A percentile compares a stretch with the other conserved stretches of the same genome.
phyloP scores from a whole-genome alignment of 2,888 invertebrate genomes.

The Carterocephalus palaemon region DNA sequence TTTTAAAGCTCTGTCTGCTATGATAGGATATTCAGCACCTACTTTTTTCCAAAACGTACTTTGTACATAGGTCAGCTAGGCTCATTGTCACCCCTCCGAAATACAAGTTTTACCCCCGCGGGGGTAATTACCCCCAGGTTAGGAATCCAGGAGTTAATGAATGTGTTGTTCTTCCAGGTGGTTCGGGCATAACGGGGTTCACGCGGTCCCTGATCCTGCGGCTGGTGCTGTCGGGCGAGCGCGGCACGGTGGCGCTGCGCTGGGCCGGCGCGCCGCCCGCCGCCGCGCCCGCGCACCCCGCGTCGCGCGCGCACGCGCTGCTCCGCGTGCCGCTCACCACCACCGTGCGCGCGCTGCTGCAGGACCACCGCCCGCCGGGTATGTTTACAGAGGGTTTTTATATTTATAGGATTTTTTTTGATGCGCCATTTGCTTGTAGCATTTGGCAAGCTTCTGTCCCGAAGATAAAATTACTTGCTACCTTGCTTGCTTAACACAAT shows the following conservation, averaged over 20 bases:
- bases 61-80: too few relatives aligned
- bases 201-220: conserved; percentile 91
- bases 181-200: conserved; percentile 88
- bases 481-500: too few relatives aligned
- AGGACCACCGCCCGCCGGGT: conserved; percentile 72
- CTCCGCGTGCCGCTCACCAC: conserved; percentile 86
- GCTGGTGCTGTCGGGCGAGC: conserved; percentile 91
- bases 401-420: too few relatives aligned
- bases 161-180: conserved; percentile 37
- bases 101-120: too few relatives aligned
- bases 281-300: conserved; percentile 76
- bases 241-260: conserved; percentile 85
- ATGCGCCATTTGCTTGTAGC: background rate
- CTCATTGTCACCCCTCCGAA: too few relatives aligned
- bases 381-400: conserved; percentile 31
- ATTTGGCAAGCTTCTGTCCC: too few relatives aligned
- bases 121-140: too few relatives aligned
- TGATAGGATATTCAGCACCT: too few relatives aligned
- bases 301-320: conserved; percentile 82
- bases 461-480: too few relatives aligned
- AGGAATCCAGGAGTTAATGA: too few relatives aligned
- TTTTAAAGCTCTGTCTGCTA: too few relatives aligned
- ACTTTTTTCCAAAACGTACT: too few relatives aligned
- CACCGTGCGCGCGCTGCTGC: conserved; percentile 85
- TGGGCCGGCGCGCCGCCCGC: conserved; percentile 80